These are phyloP conservation scores for Phaonia tiefii DNA, from an alignment of 2,888 invertebrate species.

Conservation along the genomic window DNA sequence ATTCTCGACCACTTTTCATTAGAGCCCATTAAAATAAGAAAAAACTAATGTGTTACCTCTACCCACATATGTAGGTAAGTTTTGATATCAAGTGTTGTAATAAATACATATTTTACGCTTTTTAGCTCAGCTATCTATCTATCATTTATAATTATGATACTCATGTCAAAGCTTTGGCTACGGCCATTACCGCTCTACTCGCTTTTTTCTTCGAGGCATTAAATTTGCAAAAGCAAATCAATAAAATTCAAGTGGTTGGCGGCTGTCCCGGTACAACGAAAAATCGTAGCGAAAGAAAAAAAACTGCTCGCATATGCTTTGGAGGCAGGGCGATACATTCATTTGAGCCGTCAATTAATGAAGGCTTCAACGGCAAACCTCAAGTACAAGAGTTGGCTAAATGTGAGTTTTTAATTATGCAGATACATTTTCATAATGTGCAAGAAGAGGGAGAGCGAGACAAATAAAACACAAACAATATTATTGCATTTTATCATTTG, in stretches of 20 bases:
- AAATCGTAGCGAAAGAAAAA: slow-evolving; percentile 30
- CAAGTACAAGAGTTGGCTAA: slow-evolving; percentile 33
- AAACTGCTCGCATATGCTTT: too few species aligned
- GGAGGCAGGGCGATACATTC: slow-evolving; percentile 21
- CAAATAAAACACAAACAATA: slow-evolving; percentile 22
- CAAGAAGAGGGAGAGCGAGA: slow-evolving; percentile 10
- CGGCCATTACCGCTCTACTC: neutral
- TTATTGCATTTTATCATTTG: slow-evolving; percentile 59
- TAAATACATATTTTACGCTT: neutral
- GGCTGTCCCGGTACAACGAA: slow-evolving; percentile 16
- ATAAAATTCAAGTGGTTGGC: slow-evolving; percentile 45
- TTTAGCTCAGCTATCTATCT: neutral
- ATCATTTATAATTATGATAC: slow-evolving; percentile 36
- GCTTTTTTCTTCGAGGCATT: slow-evolving; percentile 9
- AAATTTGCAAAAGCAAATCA: slow-evolving; percentile 38
- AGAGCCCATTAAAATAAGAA: neutral
- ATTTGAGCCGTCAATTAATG: slow-evolving; percentile 62
- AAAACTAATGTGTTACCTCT: neutral
- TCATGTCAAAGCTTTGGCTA: neutral
- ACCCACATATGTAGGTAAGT: neutral
- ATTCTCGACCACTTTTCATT: slow-evolving; percentile 7
- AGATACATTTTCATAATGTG: slow-evolving; percentile 53
- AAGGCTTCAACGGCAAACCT: slow-evolving; percentile 45
- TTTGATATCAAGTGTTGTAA: neutral
- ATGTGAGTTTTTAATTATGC: slow-evolving; percentile 65